Conservation (phyloP, 2,888 invertebrate genomes). For the Lithophane semibrunnea region DNA sequence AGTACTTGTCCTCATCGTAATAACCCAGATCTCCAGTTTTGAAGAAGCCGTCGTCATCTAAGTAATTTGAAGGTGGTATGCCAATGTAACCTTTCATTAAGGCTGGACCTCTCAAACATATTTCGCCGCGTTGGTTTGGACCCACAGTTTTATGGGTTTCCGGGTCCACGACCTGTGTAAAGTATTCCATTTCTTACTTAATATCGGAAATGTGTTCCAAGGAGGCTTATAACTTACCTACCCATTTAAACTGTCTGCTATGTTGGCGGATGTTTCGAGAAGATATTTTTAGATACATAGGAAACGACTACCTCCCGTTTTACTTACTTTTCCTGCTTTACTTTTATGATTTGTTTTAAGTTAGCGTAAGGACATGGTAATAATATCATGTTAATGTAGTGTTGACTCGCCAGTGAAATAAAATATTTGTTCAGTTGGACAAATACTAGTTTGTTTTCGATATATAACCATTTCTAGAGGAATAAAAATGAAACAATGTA, state of each 20-base stretch:
- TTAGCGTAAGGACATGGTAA: neutral
- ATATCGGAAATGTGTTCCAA: slow-evolving; percentile 13
- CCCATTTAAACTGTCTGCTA: neutral
- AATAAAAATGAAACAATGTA: slow-evolving; percentile 2
- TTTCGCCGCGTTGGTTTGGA: slow-evolving; percentile 84
- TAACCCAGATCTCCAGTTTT: slow-evolving; percentile 82
- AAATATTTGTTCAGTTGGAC: neutral
- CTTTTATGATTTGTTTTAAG: neutral
- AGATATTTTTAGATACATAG: neutral
- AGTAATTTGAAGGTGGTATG: slow-evolving; percentile 75
- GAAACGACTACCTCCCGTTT: neutral
- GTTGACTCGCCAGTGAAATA: neutral
- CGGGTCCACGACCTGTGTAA: slow-evolving; percentile 81
- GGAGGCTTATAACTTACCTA: neutral
- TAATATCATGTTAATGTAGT: neutral
- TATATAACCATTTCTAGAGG: neutral
- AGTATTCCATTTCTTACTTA: slow-evolving; percentile 48
- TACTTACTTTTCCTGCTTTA: neutral
- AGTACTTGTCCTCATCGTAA: slow-evolving; percentile 80
- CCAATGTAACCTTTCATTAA: slow-evolving; percentile 83
- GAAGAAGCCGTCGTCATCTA: slow-evolving; percentile 79
- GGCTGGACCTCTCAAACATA: slow-evolving; percentile 79
- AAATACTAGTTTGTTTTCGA: slow-evolving; percentile 1
- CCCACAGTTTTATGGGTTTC: slow-evolving; percentile 85
- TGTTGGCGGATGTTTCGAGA: neutral